phyloP scores from a whole-genome alignment of 2,113 vertebrate genomes.

The Varanus salvator region DNA sequence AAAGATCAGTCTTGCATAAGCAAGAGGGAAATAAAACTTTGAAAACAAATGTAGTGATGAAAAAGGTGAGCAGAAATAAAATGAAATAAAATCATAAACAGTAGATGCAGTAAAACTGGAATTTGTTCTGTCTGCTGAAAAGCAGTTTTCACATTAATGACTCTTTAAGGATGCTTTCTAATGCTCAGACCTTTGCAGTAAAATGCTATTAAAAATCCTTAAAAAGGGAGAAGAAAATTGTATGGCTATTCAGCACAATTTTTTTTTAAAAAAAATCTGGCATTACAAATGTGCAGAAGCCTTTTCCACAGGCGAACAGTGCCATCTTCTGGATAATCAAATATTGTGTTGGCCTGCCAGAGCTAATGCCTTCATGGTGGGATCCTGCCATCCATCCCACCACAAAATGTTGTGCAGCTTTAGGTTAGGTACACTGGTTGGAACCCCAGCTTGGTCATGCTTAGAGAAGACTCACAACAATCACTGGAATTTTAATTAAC shows the following conservation, averaged over 20 bases:
- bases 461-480: too few species aligned
- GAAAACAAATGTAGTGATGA: background rate
- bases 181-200: background rate
- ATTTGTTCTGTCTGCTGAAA: background rate
- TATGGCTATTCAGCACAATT: conserved; percentile 15
- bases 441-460: background rate
- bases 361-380: background rate
- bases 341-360: background rate
- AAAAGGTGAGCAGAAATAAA: background rate
- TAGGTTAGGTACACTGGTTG: background rate
- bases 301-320: background rate
- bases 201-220: conserved; percentile 17
- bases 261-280: too few species aligned
- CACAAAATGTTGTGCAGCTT: background rate
- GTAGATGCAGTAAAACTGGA: background rate
- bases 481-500: background rate
- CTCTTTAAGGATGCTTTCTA: conserved; percentile 6
- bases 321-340: conserved; percentile 20
- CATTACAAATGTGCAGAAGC: background rate
- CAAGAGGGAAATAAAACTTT: background rate
- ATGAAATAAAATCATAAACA: background rate
- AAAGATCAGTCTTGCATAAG: background rate
- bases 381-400: background rate
- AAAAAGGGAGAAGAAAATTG: conserved; percentile 2
- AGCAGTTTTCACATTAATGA: conserved; percentile 9